phyloP scores from a whole-genome alignment of 2,888 invertebrate genomes.

The Coenonympha glycerion region DNA sequence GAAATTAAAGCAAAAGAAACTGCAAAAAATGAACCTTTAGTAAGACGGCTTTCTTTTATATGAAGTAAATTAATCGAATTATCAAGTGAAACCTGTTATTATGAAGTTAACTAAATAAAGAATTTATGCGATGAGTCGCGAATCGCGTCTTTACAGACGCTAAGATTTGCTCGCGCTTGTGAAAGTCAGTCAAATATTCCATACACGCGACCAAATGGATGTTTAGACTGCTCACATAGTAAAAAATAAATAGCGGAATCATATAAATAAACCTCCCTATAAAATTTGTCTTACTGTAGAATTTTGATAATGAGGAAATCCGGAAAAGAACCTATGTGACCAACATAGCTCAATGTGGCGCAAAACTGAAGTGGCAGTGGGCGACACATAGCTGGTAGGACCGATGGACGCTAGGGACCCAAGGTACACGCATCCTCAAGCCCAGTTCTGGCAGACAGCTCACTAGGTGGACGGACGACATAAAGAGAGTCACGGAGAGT shows the following conservation, averaged over 20 bases:
- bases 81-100: background rate
- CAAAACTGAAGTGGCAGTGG: too few species aligned
- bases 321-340: too few species aligned
- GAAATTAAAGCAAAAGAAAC: background rate
- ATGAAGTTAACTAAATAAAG: slow-evolving; percentile 7
- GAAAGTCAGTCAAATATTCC: slow-evolving; percentile 68
- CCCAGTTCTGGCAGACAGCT: too few species aligned
- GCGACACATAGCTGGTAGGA: too few species aligned
- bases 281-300: too few species aligned
- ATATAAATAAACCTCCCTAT: background rate
- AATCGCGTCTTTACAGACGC: slow-evolving; percentile 24
- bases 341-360: too few species aligned
- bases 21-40: background rate
- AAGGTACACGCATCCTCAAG: too few species aligned
- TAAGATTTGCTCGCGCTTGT: slow-evolving; percentile 54
- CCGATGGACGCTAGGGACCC: too few species aligned
- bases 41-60: background rate
- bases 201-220: slow-evolving; percentile 52
- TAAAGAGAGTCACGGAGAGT: too few species aligned
- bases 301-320: too few species aligned
- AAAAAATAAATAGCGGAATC: slow-evolving; percentile 3
- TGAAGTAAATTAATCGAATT: background rate
- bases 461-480: too few species aligned
- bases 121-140: slow-evolving; percentile 15
- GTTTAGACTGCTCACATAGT: slow-evolving; percentile 44